A percentile compares a stretch with the other conserved stretches of the same genome.
These are phyloP conservation scores for Xylota sylvarum DNA, from an alignment of 2,888 invertebrate genomes.

Conservation along the genomic window DNA sequence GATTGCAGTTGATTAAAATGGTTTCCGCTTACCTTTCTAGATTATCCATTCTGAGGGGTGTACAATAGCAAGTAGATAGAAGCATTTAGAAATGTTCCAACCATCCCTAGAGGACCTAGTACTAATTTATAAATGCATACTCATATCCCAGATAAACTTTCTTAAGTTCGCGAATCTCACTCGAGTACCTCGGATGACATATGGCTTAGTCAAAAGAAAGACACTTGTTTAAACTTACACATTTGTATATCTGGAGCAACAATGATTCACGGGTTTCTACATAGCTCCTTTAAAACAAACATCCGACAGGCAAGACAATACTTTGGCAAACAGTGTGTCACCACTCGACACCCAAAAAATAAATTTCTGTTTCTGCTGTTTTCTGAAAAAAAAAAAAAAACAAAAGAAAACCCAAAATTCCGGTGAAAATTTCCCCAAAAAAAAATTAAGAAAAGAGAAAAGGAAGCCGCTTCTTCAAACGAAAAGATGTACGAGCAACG, in stretches of 20 bases:
- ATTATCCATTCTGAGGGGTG: no score
- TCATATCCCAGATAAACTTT: no score
- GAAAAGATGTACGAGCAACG: not conserved
- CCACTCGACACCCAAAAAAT: constrained; percentile 45
- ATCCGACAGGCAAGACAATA: constrained; percentile 68
- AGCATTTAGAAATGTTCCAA: no score
- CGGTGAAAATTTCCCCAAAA: constrained; percentile 54
- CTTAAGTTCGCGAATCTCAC: not conserved
- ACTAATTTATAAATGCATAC: no score
- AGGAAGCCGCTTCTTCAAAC: constrained; percentile 60
- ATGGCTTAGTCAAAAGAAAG: constrained; percentile 24
- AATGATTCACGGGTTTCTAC: constrained; percentile 61
- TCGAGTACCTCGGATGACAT: not conserved
- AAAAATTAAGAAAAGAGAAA: constrained; percentile 28
- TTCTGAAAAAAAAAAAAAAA: constrained; percentile 59
- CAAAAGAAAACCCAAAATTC: constrained; percentile 61
- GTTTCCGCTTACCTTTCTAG: no score
- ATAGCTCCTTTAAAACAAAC: constrained; percentile 62
- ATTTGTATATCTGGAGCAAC: constrained; percentile 15
- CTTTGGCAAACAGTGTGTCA: constrained; percentile 67
- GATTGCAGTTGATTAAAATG: no score
- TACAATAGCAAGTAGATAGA: no score
- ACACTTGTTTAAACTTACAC: constrained; percentile 60
- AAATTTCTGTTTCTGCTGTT: not conserved
- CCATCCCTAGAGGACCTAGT: no score